Conservation (phyloP, 2,113 vertebrate genomes). For the Megatriorchis doriae region DNA sequence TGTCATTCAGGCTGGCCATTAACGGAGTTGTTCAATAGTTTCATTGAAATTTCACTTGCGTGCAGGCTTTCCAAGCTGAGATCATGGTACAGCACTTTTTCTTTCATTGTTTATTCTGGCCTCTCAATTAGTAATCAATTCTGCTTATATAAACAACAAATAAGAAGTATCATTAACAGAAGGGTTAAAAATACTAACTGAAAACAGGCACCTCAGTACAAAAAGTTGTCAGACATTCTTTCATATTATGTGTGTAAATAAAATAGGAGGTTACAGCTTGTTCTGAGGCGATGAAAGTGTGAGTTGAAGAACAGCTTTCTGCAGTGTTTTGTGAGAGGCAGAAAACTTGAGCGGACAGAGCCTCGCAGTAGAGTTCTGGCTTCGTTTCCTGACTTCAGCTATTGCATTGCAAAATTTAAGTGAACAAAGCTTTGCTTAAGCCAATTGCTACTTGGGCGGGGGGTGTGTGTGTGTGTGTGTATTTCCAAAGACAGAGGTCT, state of each 20-base stretch:
- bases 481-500: constrained; percentile 38
- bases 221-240: neutral
- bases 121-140: neutral
- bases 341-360: neutral
- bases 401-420: constrained; percentile 23
- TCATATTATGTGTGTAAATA: neutral
- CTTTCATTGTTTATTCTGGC: neutral
- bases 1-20: neutral
- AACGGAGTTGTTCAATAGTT: neutral
- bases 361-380: neutral
- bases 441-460: neutral
- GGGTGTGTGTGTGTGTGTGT: no score
- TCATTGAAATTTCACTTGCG: neutral
- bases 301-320: neutral
- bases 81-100: neutral
- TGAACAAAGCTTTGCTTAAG: constrained; percentile 24
- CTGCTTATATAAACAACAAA: neutral
- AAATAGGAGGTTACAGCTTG: neutral
- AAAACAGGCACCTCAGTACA: neutral
- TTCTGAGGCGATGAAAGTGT: neutral
- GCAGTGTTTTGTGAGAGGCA: neutral
- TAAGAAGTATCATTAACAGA: neutral
- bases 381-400: constrained; percentile 14
- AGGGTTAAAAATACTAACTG: neutral
- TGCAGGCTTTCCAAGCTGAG: neutral